A percentile compares a stretch with the other conserved stretches of the same genome.
These are phyloP conservation scores for Pterocles burchelli DNA, from an alignment of 2,113 vertebrate genomes.

Conservation along the genomic window DNA sequence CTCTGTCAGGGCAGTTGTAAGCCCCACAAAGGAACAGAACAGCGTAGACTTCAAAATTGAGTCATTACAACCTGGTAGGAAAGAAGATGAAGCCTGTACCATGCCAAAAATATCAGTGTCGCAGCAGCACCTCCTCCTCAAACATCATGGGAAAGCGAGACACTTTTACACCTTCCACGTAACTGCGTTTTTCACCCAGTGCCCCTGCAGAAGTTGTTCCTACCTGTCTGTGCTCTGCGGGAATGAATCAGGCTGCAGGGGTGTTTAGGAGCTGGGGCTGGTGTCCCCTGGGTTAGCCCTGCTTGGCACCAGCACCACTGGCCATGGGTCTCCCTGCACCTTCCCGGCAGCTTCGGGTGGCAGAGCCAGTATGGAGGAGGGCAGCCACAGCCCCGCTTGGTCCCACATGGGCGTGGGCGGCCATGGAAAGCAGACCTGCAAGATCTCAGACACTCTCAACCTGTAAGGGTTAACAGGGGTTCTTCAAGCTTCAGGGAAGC, in stretches of 20 bases:
- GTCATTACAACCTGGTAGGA: neutral
- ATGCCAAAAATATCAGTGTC: neutral
- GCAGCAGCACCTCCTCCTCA: neutral
- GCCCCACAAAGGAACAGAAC: neutral
- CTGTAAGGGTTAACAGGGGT: neutral
- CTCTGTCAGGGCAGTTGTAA: neutral
- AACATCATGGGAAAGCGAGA: neutral
- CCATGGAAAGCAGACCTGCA: neutral
- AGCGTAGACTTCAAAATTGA: neutral
- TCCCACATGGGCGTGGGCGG: rapidly evolving
- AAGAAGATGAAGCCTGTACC: neutral
- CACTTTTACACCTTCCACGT: neutral
- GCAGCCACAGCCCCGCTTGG: neutral
- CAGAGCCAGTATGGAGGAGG: neutral
- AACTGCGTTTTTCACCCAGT: neutral
- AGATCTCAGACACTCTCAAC: neutral
- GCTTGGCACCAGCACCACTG: neutral
- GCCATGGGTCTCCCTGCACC: neutral
- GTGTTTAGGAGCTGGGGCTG: neutral
- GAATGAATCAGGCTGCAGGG: neutral
- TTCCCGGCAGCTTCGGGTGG: neutral
- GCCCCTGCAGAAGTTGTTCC: neutral
- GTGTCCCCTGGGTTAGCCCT: neutral
- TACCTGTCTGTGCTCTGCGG: neutral
- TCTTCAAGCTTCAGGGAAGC: neutral